A percentile compares a stretch with the other conserved stretches of the same genome.
Evolutionary conservation across 2,888 invertebrate species (phyloP).

Genomic region (Crioceris asparagi): DNA sequence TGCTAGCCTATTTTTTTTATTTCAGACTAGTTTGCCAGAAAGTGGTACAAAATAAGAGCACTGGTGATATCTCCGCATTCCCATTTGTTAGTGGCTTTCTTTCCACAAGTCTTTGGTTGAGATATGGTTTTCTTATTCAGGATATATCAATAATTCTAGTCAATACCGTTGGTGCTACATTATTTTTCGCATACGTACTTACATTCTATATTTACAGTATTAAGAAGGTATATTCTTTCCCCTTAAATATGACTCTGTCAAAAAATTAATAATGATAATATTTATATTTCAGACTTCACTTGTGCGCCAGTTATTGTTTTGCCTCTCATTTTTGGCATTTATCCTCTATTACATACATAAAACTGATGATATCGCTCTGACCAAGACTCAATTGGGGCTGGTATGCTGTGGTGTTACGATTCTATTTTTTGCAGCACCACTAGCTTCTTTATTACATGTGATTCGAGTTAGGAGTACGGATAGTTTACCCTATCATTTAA

Average conservation of each 20-base stretch:
- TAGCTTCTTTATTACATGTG: conserved; percentile 71
- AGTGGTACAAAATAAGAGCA: conserved; percentile 61
- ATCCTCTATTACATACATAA: conserved; percentile 49
- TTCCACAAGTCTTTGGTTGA: conserved; percentile 69
- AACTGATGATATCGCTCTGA: conserved; percentile 43
- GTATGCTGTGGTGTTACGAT: conserved; percentile 65
- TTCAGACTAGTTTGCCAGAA: conserved; percentile 66
- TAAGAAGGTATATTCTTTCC: conserved; percentile 45
- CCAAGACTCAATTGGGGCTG: conserved; percentile 53
- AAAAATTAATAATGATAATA: background rate
- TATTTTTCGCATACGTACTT: conserved; percentile 59
- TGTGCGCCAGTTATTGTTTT: conserved; percentile 49
- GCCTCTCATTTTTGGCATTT: conserved; percentile 42
- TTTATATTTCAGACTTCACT: conserved; percentile 38
- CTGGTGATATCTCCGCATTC: conserved; percentile 64
- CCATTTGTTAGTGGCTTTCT: conserved; percentile 69
- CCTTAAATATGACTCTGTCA: background rate
- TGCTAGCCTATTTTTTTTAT: conserved; percentile 22
- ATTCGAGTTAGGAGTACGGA: conserved; percentile 70
- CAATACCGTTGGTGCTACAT: conserved; percentile 59
- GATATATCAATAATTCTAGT: conserved; percentile 64
- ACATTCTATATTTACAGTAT: conserved; percentile 64
- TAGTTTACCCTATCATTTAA: conserved; percentile 79
- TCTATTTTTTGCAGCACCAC: conserved; percentile 71
- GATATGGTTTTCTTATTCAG: conserved; percentile 64